These are phyloP conservation scores for Agelastica alni DNA, from an alignment of 2,888 invertebrate genomes.

Conservation along the genomic window DNA sequence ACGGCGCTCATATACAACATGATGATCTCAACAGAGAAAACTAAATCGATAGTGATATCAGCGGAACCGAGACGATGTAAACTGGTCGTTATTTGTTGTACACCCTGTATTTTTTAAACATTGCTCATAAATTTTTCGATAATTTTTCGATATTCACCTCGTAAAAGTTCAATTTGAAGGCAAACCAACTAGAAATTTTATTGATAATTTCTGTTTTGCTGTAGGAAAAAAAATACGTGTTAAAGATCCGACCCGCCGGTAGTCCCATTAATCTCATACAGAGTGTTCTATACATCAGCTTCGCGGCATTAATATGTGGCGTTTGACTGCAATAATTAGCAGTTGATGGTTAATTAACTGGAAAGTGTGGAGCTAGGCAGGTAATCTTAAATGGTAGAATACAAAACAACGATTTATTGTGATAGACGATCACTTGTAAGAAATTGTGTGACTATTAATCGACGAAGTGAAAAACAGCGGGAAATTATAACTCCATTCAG, in stretches of 20 bases:
- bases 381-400: conserved; percentile 21
- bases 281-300: conserved; percentile 26
- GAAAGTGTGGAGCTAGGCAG: conserved; percentile 27
- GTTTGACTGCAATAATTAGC: conserved; percentile 33
- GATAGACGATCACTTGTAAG: conserved; percentile 18
- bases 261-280: conserved; percentile 23
- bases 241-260: conserved; percentile 13
- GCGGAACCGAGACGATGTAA: too few relatives aligned
- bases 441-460: conserved; percentile 16
- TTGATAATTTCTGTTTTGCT: conserved; percentile 3
- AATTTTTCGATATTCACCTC: too few relatives aligned
- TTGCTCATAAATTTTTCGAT: too few relatives aligned
- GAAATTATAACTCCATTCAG: conserved; percentile 13
- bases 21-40: too few relatives aligned
- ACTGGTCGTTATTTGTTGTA: too few relatives aligned
- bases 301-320: conserved; percentile 27
- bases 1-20: too few relatives aligned
- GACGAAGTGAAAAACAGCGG: conserved; percentile 12
- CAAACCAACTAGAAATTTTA: not conserved
- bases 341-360: conserved; percentile 31
- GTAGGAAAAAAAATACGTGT: conserved; percentile 6
- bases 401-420: conserved; percentile 31
- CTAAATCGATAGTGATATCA: too few relatives aligned
- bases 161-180: conserved; percentile 9
- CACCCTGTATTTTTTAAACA: too few relatives aligned